phyloP scores from a whole-genome alignment of 2,113 vertebrate genomes.

The Coracopsis vasa region DNA sequence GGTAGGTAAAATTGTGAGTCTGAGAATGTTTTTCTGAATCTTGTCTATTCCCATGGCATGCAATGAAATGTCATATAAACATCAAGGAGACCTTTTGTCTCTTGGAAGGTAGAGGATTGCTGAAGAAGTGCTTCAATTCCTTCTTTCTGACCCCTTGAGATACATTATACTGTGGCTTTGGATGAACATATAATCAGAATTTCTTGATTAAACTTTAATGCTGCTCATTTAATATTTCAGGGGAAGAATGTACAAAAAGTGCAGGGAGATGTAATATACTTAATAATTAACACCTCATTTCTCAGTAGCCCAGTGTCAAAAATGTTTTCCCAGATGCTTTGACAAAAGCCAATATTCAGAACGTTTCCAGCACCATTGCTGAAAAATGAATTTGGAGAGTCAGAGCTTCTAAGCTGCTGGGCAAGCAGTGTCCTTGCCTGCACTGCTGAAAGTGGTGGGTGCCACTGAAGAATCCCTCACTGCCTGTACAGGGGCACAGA shows the following conservation, averaged over 20 bases:
- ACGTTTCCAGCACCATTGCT: not conserved
- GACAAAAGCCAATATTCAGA: not conserved
- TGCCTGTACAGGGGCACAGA: not conserved
- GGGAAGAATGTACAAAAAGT: not conserved
- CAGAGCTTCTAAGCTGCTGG: not conserved
- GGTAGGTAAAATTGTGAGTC: not conserved
- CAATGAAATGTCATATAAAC: not conserved
- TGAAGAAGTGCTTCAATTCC: not conserved
- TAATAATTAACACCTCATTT: not conserved
- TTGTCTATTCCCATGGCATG: not conserved
- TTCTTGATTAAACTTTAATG: not conserved
- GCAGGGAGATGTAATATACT: not conserved
- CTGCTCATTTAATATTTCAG: not conserved
- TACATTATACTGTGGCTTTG: not conserved
- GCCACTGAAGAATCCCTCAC: not conserved
- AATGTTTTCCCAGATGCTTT: not conserved
- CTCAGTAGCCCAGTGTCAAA: not conserved
- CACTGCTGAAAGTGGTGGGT: not conserved
- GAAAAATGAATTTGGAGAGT: not conserved
- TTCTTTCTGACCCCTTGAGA: not conserved
- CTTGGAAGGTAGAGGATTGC: not conserved
- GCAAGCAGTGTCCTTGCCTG: not conserved
- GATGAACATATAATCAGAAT: not conserved
- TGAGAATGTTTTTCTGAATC: not conserved
- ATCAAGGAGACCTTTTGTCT: not conserved